These are phyloP conservation scores for Amphiduros pacificus DNA, from an alignment of 2,888 invertebrate species.

Conservation along the genomic window DNA sequence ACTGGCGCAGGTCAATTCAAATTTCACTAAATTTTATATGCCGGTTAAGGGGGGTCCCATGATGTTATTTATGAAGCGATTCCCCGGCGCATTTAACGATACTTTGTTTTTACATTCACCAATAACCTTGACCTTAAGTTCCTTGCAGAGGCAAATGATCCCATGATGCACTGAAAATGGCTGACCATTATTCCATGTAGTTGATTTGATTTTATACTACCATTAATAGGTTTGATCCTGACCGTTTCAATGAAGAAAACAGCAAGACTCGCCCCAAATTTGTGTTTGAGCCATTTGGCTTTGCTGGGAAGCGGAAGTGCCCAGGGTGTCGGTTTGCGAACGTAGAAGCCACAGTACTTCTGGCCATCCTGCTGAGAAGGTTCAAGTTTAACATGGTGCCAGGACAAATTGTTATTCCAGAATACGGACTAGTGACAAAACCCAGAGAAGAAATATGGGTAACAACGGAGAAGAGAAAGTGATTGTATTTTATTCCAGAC, in stretches of 20 bases:
- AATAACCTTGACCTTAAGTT: too few relatives aligned
- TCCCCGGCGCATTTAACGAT: too few relatives aligned
- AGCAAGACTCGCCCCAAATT: constrained; percentile 35
- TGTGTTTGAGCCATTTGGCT: constrained; percentile 57
- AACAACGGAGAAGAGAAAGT: constrained; percentile 32
- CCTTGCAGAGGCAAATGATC: too few relatives aligned
- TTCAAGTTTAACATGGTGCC: constrained; percentile 51
- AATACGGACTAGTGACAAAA: constrained; percentile 53
- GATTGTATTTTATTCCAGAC: not conserved
- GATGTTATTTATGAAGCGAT: too few relatives aligned
- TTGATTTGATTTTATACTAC: not conserved
- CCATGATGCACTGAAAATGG: not conserved
- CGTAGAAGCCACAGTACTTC: constrained; percentile 38
- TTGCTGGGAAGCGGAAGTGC: constrained; percentile 55
- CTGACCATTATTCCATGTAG: not conserved
- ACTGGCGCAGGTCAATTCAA: too few relatives aligned
- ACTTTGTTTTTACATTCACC: too few relatives aligned
- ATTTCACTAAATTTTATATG: too few relatives aligned
- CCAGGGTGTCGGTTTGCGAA: constrained; percentile 45
- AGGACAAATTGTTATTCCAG: constrained; percentile 50
- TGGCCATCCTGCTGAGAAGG: constrained; percentile 45
- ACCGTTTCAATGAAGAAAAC: constrained; percentile 48
- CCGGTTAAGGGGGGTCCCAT: too few relatives aligned
- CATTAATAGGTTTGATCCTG: constrained; percentile 54
- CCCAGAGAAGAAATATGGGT: constrained; percentile 58